These are phyloP conservation scores for Ptiloglossa arizonensis DNA, from an alignment of 1,140 invertebrate genomes.

Conservation along the genomic window DNA sequence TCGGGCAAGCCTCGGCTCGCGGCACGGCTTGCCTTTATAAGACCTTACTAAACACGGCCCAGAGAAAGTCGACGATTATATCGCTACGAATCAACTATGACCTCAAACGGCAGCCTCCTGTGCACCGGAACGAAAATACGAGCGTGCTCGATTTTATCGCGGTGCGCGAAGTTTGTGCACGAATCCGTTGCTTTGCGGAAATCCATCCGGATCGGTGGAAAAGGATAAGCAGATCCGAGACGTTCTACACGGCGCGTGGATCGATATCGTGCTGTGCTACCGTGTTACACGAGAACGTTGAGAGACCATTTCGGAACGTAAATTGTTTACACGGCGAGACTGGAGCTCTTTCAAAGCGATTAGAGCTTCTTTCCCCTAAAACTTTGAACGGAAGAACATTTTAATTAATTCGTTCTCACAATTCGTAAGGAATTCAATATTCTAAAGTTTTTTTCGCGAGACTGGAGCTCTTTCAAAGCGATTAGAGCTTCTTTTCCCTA, in stretches of 20 bases:
- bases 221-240: neutral
- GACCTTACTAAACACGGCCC: conserved; percentile 43
- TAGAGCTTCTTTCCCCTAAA: no score
- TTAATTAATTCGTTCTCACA: no score
- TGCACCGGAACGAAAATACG: conserved; percentile 26
- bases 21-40: conserved; percentile 47
- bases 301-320: neutral
- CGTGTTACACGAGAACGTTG: no score
- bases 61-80: conserved; percentile 64
- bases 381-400: no score
- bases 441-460: no score
- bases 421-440: no score
- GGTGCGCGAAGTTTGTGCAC: neutral
- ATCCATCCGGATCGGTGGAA: neutral
- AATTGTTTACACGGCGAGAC: no score
- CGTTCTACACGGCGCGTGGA: neutral
- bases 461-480: no score
- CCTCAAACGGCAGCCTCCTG: conserved; percentile 52
- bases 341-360: no score
- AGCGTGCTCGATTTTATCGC: conserved; percentile 18
- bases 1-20: conserved; percentile 56
- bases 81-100: conserved; percentile 58
- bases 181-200: neutral
- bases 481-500: no score
- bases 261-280: no score